Conservation (phyloP, 2,113 vertebrate genomes). For the Mellivora capensis region DNA sequence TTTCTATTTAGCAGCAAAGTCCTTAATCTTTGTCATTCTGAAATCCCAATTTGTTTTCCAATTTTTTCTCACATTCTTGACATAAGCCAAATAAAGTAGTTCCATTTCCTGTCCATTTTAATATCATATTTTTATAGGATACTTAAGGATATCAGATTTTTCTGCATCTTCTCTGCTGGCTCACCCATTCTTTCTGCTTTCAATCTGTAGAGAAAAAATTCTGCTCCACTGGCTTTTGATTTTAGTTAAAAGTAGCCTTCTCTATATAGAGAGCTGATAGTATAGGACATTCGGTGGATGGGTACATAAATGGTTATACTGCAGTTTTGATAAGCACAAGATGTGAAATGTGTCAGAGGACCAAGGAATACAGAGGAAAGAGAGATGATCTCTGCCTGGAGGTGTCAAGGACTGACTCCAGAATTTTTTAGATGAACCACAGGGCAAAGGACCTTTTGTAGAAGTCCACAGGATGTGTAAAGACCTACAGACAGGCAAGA, state of each 20-base stretch:
- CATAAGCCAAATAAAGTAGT: slow-evolving; percentile 70
- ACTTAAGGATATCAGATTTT: slow-evolving; percentile 43
- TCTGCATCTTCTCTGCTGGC: not conserved
- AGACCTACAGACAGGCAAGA: not conserved
- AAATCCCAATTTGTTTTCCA: slow-evolving; percentile 50
- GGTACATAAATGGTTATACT: not conserved
- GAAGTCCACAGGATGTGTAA: not conserved
- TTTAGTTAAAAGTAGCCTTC: not conserved
- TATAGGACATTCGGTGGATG: not conserved
- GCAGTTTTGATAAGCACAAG: not conserved
- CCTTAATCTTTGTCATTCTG: slow-evolving; percentile 59
- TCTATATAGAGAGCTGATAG: not conserved
- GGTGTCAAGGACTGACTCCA: not conserved
- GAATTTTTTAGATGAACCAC: not conserved
- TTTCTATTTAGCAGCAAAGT: slow-evolving; percentile 62
- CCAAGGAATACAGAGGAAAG: not conserved
- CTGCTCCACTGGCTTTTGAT: not conserved
- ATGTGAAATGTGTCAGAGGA: not conserved
- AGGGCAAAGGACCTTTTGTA: not conserved
- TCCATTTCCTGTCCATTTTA: slow-evolving; percentile 68
- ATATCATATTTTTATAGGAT: slow-evolving; percentile 58
- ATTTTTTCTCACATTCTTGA: slow-evolving; percentile 62
- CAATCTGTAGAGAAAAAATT: slow-evolving; percentile 14
- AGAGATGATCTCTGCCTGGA: not conserved
- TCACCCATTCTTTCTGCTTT: slow-evolving; percentile 47